phyloP scores from a whole-genome alignment of 2,797 vertebrate genomes.

The Megalops cyprinoides region DNA sequence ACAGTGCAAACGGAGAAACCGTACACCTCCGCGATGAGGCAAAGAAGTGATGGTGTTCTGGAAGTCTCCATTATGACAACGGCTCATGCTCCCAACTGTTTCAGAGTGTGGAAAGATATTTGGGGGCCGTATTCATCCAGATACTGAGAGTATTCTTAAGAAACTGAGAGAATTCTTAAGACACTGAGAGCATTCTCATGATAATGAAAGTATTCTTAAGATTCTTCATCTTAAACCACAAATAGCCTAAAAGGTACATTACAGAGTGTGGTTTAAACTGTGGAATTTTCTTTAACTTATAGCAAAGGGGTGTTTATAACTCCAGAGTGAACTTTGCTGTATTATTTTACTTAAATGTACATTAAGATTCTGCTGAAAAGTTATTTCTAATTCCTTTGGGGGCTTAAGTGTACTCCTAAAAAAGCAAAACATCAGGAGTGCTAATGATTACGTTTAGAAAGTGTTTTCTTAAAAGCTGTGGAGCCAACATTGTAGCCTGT shows the following conservation, averaged over 20 bases:
- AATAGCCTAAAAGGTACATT: background rate
- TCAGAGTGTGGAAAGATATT: background rate
- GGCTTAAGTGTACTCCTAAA: background rate
- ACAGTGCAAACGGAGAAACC: background rate
- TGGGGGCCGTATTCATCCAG: background rate
- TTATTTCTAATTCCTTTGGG: background rate
- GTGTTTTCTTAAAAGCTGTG: background rate
- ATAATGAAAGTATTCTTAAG: background rate
- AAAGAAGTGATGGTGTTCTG: too few species aligned
- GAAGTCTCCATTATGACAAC: too few species aligned
- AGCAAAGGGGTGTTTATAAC: background rate
- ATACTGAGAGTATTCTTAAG: background rate
- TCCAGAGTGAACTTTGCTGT: background rate
- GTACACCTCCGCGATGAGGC: too few species aligned
- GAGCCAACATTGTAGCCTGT: background rate
- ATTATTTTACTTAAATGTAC: too few species aligned
- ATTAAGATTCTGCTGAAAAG: background rate
- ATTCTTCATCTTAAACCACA: background rate
- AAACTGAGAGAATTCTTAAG: background rate
- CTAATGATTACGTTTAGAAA: background rate
- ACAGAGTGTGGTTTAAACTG: background rate
- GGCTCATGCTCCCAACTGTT: too few species aligned
- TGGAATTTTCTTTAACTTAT: background rate
- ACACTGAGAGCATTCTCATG: too few species aligned
- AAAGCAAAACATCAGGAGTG: background rate